Evolutionary conservation across 2,113 vertebrate species (phyloP), one percentile per base, ranked within the genome.

Genomic region (Cebus imitator): DNA sequence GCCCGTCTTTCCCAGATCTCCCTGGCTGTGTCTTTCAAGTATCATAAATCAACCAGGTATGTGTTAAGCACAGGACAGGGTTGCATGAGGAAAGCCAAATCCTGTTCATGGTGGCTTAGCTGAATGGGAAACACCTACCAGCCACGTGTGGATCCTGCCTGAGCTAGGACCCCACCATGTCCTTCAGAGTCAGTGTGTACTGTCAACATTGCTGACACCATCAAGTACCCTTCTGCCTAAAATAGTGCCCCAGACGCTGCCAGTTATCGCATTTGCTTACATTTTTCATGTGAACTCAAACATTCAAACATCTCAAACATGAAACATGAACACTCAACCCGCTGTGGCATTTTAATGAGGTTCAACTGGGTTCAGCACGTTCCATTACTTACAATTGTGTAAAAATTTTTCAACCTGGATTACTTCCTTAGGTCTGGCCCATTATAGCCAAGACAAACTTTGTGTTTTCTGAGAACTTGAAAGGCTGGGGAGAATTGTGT

Each of bases 381-480:
- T 75, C 95, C 80, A 55, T 87, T 58, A 61, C 84, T 95, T 90
- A 88, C 50, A 85, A 81, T 79, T 83, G 93, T 37, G 52, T 66
- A 83, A 97, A 93, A 96, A 92, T 72, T 92, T 88, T 85, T 66
- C 48, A 2, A 40, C 82, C 87, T n/a, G 45, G 94, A 81, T 95
- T 86, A 85, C 94, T 97, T 96, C 95, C 96, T 85, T 76, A 81
- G 84, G 55, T n/a, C 93, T 87, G 83, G 83, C 66, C 89, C 91
- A 16, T 87, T 76, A 55, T 16, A 50, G 97, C 95, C 97, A 96
- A 97, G 87, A 96, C 84, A 95, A 95, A 94, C 72, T 94, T 57
- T 57, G 30, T 45, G 43, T 45, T 87, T 94, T 97, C 97, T 72
- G 92, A 72, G 82, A 83, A 48, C 80, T 45, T 66, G 84, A 90